Evolutionary conservation across 2,113 vertebrate species (phyloP).

Genomic region (Anhinga anhinga): DNA sequence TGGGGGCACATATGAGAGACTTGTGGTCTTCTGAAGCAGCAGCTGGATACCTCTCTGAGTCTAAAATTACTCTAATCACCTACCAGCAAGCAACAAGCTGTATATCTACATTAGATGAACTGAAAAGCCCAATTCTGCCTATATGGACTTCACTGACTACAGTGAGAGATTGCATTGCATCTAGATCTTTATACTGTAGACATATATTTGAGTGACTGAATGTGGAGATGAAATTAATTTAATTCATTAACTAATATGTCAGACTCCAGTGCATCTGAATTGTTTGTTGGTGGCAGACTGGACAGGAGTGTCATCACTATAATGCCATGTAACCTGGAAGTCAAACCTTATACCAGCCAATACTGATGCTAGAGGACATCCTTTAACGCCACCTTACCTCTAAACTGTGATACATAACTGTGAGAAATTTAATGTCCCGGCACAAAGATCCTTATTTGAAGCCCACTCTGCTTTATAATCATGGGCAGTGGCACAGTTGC

Average conservation of each 20-base stretch:
- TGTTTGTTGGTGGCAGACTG: not conserved
- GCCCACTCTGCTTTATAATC: not conserved
- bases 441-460: not conserved
- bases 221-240: not conserved
- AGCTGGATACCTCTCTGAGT: not conserved
- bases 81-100: not conserved
- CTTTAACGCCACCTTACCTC: not conserved
- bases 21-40: not conserved
- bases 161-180: not conserved
- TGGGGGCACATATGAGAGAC: not conserved
- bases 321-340: not conserved
- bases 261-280: not conserved
- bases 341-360: not conserved
- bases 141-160: not conserved
- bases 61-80: not conserved
- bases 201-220: not conserved
- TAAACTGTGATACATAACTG: not conserved
- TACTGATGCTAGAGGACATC: not conserved
- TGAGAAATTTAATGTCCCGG: not conserved
- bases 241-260: not conserved
- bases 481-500: not conserved
- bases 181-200: not conserved
- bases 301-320: not conserved
- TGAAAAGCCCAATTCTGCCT: not conserved
- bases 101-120: not conserved